Evolutionary conservation across 2,113 vertebrate genomes (phyloP), one percentile per base, ranked within the genome.

Genomic region (Gadus chalcogrammus): DNA sequence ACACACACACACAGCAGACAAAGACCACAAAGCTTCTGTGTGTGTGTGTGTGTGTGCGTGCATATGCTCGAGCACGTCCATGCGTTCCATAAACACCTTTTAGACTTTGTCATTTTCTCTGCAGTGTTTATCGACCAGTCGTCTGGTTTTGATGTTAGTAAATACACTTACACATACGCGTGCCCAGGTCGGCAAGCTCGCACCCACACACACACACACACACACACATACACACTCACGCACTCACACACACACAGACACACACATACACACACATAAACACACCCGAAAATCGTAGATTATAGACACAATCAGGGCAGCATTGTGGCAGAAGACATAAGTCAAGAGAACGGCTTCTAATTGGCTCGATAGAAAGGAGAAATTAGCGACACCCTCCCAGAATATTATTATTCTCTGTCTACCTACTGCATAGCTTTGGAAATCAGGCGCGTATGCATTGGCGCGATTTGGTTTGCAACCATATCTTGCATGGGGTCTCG

Each of bases 21-120:
- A 81, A 73, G 80, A 75, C 75, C 78, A 35, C 31, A 75, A 66
- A 80, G 85, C 78, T 80, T 82, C 70, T 87, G 77, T 66, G 56
- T 71, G 73, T 74, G 2, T 72, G 67, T 81, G 60, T 15, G 20
- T 62, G 8, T 67, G 59, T 60, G 56, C 65, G 77, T 83, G 76
- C 16, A 11, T 61, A 15, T 67, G 69, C 78, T 73, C 58, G 61
- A n/a, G 66, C 64, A 61, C 69, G 72, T 79, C 75, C 74, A 74
- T 79, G 80, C 86, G 82, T 88, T 89, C 83, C 83, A 85, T 88
- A 91, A 91, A 91, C 88, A 89, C 87, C 84, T 84, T 67, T 74
- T 80, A 70, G 82, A 85, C 87, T 88, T 84, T 91, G 88, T 92
- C 88, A 92, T 92, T 92, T 91, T 89, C 88, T 87, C 78, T 38